Conservation (phyloP, 2,888 invertebrate genomes). For the Acanthopleura granulata region DNA sequence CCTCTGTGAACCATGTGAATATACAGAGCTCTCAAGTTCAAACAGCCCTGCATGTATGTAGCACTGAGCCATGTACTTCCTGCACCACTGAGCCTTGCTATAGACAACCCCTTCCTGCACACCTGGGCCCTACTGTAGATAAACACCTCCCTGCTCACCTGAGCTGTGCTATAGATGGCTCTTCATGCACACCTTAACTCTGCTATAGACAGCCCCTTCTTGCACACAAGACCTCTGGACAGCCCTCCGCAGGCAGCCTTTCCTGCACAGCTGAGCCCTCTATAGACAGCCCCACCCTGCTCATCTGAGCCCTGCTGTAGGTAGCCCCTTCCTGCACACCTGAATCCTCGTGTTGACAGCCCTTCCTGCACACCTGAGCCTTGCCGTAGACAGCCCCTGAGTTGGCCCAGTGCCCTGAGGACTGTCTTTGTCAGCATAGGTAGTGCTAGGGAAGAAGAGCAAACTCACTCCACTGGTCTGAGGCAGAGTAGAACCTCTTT, state of each 20-base stretch:
- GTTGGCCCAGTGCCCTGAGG: background rate
- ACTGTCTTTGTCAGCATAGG: background rate
- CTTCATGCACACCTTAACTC: no score
- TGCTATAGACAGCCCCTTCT: constrained; percentile 2
- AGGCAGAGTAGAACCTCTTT: constrained; percentile 16
- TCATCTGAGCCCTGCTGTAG: background rate
- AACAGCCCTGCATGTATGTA: no score
- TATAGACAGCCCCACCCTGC: background rate
- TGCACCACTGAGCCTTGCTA: background rate
- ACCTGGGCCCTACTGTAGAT: background rate
- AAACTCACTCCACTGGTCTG: constrained; percentile 17
- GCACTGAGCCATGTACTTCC: no score
- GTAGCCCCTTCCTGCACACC: background rate
- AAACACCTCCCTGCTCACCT: background rate
- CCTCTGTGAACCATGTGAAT: no score
- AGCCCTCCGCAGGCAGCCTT: no score
- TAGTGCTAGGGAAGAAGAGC: constrained; percentile 9
- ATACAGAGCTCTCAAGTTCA: no score
- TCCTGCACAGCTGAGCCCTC: no score
- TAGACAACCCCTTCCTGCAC: background rate
- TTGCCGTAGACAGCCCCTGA: background rate
- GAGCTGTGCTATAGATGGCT: no score
- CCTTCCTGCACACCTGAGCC: constrained; percentile 11
- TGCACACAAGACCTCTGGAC: no score
- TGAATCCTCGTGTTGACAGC: background rate